These are phyloP conservation scores for Arenaria interpres DNA, from an alignment of 2,113 vertebrate species.

Conservation along the genomic window DNA sequence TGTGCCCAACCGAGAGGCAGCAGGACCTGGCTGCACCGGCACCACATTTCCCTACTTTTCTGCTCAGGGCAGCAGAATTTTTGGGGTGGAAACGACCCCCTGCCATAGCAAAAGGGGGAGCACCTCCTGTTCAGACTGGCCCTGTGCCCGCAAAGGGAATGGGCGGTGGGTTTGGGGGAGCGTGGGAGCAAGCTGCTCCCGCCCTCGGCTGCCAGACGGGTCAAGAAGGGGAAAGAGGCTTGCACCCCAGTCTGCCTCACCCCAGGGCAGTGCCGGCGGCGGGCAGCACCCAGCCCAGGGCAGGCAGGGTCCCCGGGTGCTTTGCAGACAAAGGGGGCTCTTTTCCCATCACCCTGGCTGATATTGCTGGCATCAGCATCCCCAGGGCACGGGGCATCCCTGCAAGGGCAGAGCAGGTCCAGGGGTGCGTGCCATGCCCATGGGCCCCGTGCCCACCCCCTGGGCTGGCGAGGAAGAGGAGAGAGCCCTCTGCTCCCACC, in stretches of 20 bases:
- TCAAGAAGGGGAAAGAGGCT: no score
- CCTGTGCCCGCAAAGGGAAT: accelerated
- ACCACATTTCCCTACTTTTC: accelerated
- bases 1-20: not conserved
- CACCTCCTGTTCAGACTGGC: not conserved
- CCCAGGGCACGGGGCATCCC: not conserved
- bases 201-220: not conserved
- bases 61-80: not conserved
- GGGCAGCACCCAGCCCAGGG: not conserved
- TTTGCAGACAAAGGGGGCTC: not conserved
- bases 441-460: not conserved
- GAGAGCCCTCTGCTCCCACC: not conserved
- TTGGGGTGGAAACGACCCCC: not conserved
- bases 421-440: accelerated
- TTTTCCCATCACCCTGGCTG: not conserved
- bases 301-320: not conserved
- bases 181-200: not conserved
- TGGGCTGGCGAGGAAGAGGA: not conserved
- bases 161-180: not conserved
- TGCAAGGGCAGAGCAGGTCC: not conserved
- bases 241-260: accelerated
- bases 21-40: not conserved
- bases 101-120: accelerated
- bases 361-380: not conserved
- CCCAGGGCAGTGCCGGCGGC: not conserved